phyloP scores from a whole-genome alignment of 2,888 invertebrate species.

The Drosophila paramelanica region DNA sequence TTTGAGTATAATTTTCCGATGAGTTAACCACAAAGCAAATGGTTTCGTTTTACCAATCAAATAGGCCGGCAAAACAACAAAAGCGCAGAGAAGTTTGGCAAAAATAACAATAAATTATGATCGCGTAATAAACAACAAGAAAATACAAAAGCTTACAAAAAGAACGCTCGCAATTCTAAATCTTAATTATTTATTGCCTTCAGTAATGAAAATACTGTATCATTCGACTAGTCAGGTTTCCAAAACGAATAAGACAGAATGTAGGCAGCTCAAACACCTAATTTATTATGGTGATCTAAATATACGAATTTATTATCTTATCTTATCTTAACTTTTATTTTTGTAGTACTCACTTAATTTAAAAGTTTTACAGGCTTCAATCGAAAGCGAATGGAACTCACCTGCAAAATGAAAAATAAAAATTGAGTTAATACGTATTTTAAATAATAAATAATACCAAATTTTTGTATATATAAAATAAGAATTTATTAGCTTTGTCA shows the following conservation, averaged over 20 bases:
- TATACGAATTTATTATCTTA: background rate
- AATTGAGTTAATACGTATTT: background rate
- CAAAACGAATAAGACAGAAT: too few species aligned
- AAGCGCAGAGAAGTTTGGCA: background rate
- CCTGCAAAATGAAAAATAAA: conserved; percentile 12
- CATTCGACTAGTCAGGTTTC: too few species aligned
- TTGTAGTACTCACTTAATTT: background rate
- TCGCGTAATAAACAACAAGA: background rate
- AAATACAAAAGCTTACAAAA: background rate
- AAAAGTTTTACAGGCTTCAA: background rate
- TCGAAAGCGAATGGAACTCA: background rate
- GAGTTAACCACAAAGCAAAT: conserved; percentile 10
- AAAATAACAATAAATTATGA: background rate
- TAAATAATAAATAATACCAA: background rate
- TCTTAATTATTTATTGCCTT: background rate
- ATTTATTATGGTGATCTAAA: too few species aligned
- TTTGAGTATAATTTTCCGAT: background rate
- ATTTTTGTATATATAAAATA: background rate
- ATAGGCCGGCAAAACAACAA: background rate
- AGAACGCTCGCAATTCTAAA: background rate
- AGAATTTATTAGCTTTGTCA: too few species aligned
- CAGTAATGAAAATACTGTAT: too few species aligned
- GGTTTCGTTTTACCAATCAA: background rate
- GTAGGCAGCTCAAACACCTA: too few species aligned
- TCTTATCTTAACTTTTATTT: background rate